Percentiles rank a stretch among this genome's conserved stretches.
Evolutionary conservation across 2,113 vertebrate genomes (phyloP).

Genomic region (Muntiacus reevesi): DNA sequence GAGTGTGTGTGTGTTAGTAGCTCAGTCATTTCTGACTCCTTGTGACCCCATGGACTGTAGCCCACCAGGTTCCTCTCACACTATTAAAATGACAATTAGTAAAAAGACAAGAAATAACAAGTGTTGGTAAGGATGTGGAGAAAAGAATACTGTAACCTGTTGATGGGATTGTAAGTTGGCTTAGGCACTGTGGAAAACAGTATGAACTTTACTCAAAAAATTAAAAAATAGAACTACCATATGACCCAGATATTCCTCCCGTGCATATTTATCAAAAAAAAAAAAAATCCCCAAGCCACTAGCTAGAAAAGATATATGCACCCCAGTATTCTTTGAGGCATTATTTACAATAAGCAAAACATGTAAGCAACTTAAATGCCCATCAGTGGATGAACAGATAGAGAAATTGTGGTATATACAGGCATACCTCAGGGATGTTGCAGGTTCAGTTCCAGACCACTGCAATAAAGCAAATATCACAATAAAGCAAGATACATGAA

Average conservation of each 20-base stretch:
- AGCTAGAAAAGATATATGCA: not conserved
- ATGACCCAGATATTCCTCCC: not conserved
- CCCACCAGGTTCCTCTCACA: not conserved
- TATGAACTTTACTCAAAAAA: not conserved
- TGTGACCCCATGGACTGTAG: not conserved
- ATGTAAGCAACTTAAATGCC: not conserved
- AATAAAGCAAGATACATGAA: not conserved
- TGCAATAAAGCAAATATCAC: not conserved
- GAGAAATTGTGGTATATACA: not conserved
- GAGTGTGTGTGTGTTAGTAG: not conserved
- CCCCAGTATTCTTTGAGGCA: not conserved
- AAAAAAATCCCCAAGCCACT: not conserved
- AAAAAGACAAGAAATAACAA: not conserved
- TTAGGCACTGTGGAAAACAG: not conserved
- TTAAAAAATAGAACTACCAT: not conserved
- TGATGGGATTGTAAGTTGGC: not conserved
- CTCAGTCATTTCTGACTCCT: not conserved
- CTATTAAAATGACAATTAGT: not conserved
- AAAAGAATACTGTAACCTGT: not conserved
- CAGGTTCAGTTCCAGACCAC: not conserved
- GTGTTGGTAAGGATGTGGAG: not conserved
- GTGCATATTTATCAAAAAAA: not conserved
- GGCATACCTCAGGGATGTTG: not conserved
- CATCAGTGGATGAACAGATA: not conserved
- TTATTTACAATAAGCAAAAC: not conserved